Evolutionary conservation across 2,113 vertebrate genomes (phyloP).

Genomic region (Etheostoma spectabile): DNA sequence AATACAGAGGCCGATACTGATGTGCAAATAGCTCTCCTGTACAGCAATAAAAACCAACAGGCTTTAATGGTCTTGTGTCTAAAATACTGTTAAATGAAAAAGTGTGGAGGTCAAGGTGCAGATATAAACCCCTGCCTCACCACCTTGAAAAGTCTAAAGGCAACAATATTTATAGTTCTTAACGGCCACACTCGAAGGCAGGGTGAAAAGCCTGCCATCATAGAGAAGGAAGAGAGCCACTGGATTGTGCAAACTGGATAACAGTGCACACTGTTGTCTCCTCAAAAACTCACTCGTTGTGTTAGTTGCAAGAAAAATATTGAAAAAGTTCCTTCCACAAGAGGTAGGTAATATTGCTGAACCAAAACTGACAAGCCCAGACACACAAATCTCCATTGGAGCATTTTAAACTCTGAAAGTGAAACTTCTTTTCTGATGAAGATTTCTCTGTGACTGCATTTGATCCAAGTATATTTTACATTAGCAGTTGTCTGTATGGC

Average conservation of each 20-base stretch:
- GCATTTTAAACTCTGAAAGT: constrained; percentile 1
- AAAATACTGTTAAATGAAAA: not conserved
- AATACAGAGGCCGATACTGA: constrained; percentile 42
- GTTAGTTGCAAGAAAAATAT: not conserved
- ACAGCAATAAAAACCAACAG: not conserved
- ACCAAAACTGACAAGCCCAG: constrained; percentile 24
- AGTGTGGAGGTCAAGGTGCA: not conserved
- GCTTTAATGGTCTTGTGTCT: not conserved
- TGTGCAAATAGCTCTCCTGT: constrained; percentile 13
- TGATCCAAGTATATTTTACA: not conserved
- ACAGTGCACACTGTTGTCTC: not conserved
- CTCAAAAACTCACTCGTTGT: not conserved
- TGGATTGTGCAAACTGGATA: not conserved
- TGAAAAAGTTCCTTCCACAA: constrained; percentile 5
- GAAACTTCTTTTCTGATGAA: not conserved
- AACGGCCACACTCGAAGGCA: too few relatives aligned
- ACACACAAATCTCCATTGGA: not conserved
- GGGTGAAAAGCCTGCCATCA: not conserved
- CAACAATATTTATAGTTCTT: not conserved
- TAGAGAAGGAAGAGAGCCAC: not conserved
- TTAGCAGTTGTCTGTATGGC: not conserved
- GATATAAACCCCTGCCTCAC: not conserved
- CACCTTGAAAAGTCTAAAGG: not conserved
- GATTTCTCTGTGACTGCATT: not conserved
- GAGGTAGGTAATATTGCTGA: not conserved